These are phyloP conservation scores for Anguilla anguilla DNA, from an alignment of 2,797 vertebrate species.

Conservation along the genomic window DNA sequence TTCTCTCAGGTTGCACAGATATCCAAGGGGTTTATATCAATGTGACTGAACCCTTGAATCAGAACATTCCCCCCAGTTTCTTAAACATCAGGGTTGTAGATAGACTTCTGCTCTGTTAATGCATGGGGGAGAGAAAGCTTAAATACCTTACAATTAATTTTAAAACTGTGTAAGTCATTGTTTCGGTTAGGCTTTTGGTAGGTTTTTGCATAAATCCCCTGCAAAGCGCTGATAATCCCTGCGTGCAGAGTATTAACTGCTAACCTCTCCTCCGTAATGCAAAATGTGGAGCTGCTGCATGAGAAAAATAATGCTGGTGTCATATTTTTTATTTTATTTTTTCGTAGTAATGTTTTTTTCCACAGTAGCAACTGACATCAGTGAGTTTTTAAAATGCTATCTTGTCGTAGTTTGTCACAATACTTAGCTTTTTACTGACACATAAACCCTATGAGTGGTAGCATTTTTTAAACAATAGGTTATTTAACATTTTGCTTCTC, in stretches of 20 bases:
- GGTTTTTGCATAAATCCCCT: neutral
- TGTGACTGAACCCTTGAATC: neutral
- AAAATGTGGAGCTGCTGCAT: neutral
- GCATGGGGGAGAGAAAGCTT: neutral
- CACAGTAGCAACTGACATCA: neutral
- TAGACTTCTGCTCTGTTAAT: neutral
- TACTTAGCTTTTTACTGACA: neutral
- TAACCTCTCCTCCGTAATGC: neutral
- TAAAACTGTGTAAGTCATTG: neutral
- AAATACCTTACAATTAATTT: neutral
- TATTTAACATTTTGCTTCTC: neutral
- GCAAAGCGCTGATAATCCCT: neutral
- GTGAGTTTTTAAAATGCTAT: neutral
- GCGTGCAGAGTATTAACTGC: neutral
- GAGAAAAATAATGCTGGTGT: neutral
- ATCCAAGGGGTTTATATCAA: neutral
- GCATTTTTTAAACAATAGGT: neutral
- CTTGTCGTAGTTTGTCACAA: neutral
- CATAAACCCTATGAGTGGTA: neutral
- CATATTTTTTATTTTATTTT: neutral
- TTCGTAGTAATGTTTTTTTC: neutral
- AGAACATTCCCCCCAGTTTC: neutral
- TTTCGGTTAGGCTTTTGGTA: neutral
- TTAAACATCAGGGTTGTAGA: neutral
- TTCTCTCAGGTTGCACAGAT: neutral